Percentiles rank a stretch among this genome's conserved stretches.
These are phyloP conservation scores for Eupsilia transversa DNA, from an alignment of 2,888 invertebrate species.

Conservation along the genomic window DNA sequence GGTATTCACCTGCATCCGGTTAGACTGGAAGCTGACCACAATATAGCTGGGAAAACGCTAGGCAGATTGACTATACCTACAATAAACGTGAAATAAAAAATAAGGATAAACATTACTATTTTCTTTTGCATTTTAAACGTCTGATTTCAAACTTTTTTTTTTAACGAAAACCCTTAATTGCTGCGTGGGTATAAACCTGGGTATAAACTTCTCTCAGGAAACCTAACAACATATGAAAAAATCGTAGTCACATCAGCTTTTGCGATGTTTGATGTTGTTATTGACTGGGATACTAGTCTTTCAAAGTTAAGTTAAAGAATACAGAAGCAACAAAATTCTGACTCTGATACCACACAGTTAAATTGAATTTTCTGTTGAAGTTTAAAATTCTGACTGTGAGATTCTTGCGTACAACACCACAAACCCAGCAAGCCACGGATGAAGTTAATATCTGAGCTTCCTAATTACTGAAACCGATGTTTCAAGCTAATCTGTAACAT, in stretches of 20 bases:
- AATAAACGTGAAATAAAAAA: neutral
- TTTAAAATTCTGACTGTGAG: neutral
- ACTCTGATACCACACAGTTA: neutral
- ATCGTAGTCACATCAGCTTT: no score
- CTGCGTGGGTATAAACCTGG: no score
- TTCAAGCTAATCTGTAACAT: neutral
- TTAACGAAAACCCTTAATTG: neutral
- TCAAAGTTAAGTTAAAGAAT: neutral
- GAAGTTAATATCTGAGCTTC: constrained; percentile 3
- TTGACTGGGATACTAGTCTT: no score
- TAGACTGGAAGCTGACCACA: no score
- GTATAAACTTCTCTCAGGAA: no score
- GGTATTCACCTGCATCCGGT: no score
- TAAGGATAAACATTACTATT: neutral
- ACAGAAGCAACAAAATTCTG: neutral
- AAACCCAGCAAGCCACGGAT: neutral
- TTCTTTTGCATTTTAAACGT: neutral
- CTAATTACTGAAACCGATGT: neutral
- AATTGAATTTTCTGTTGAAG: constrained; percentile 11
- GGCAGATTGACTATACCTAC: no score
- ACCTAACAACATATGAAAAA: no score
- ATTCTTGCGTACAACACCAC: constrained; percentile 7
- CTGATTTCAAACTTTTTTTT: neutral
- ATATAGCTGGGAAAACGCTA: no score
- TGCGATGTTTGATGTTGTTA: no score